Evolutionary conservation across 2,888 invertebrate genomes (phyloP), one percentile per base, ranked within the genome.

Genomic region (Drosophila niveifrons): DNA sequence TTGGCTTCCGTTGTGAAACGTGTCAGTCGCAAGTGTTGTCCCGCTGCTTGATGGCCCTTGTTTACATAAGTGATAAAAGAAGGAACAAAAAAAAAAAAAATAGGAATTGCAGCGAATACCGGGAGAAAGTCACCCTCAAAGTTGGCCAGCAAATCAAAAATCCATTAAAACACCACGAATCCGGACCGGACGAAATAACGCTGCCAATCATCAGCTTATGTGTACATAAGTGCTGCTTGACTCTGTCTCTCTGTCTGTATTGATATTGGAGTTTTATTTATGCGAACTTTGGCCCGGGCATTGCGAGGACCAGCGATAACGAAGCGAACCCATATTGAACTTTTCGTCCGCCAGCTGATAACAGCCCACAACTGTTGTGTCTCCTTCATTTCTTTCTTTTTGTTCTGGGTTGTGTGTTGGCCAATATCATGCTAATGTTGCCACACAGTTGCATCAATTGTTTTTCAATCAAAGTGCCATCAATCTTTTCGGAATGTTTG

Each of bases 391-490:
- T 59, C 44, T 59, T 68, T 66, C 1, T 11, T 36, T 36, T 36
- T 36, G 23, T 23, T 23, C 1, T 23, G 23, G 4, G 23, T 6
- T 23, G 23, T 23, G 11, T 36, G n/a, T 75, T 56, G 66, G 75
- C 82, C 85, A 88, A 87, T 88, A 87, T 88, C 80, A 87, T 87
- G 89, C 87, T 88, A 88, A 88, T 88, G 78, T 78, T 73, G 84
- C 72, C 75, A 68, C 77, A 78, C 82, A 85, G 88, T 89, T 90
- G 84, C 91, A 90, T 85, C 91, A 91, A 91, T 91, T 91, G 91
- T 91, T 91, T 91, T 91, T 86, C 91, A 91, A 91, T 91, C 90
- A 91, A 87, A 75, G 82, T 77, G 90, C 84, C 88, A 91, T 91
- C 91, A 91, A 91, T 91, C 91, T 91, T 91, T 62, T 72, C 52